Conservation (phyloP, 2,797 vertebrate species). For the Lutjanus campechanus region DNA sequence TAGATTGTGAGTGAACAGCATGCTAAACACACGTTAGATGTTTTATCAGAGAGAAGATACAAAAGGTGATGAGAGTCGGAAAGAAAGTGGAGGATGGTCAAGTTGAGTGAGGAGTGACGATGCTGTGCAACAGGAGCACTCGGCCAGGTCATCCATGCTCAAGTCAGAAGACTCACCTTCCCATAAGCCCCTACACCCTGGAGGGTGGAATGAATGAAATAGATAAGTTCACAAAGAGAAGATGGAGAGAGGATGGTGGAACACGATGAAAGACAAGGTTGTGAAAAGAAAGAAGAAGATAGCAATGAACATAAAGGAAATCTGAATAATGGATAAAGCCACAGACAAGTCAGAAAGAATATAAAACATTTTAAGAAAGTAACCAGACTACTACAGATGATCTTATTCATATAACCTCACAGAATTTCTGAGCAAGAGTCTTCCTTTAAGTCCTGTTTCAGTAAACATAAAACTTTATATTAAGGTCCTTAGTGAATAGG, state of each 20-base stretch:
- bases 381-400: not conserved
- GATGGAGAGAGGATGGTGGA: not conserved
- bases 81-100: constrained; percentile 14
- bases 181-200: constrained; percentile 81
- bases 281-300: not conserved
- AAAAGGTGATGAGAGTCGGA: constrained; percentile 15
- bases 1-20: constrained; percentile 33
- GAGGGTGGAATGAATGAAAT: constrained; percentile 72
- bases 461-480: no score
- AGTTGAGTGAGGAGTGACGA: constrained; percentile 44
- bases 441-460: no score
- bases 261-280: not conserved
- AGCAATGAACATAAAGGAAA: not conserved
- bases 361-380: not conserved
- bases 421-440: no score
- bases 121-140: constrained; percentile 21
- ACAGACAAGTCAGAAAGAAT: not conserved
- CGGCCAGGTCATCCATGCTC: constrained; percentile 64
- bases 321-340: not conserved
- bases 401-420: not conserved
- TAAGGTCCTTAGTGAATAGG: no score
- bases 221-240: constrained; percentile 55
- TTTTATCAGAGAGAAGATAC: not conserved
- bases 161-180: constrained; percentile 82
- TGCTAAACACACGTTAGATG: constrained; percentile 35